A percentile compares a stretch with the other conserved stretches of the same genome.
These are phyloP conservation scores for Metridium senile DNA, from an alignment of 92 coral and sea anemone genomes.

Conservation along the genomic window DNA sequence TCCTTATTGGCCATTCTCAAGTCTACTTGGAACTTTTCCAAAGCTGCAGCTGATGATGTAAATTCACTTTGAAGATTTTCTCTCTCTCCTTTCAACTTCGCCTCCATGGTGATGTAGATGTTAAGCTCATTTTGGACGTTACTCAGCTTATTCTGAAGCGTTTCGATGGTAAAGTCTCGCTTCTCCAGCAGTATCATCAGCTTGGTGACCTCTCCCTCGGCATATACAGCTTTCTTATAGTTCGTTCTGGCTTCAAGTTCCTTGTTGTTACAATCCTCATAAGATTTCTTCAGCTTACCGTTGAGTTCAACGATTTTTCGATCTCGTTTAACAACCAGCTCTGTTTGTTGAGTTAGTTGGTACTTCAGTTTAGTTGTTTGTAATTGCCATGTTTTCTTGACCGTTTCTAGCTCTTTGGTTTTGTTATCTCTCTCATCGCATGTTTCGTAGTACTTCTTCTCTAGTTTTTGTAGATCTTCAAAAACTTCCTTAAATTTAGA, in stretches of 20 bases:
- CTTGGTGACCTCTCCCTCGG: constrained; percentile 37
- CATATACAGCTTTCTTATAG: constrained; percentile 41
- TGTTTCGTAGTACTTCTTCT: constrained; percentile 24
- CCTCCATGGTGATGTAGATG: not conserved
- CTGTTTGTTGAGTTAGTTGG: constrained; percentile 27
- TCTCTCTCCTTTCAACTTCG: constrained; percentile 6
- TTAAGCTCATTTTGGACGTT: constrained; percentile 1
- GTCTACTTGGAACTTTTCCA: constrained; percentile 10
- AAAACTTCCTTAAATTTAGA: constrained; percentile 23
- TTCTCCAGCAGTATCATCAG: constrained; percentile 46
- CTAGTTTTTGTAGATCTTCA: constrained; percentile 22
- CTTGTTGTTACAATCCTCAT: constrained; percentile 9
- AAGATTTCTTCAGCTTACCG: constrained; percentile 32
- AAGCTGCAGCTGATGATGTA: not conserved
- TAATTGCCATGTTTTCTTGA: constrained; percentile 49
- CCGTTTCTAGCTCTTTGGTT: constrained; percentile 55
- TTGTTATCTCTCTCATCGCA: constrained; percentile 41
- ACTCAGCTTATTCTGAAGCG: constrained; percentile 19
- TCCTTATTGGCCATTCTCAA: constrained; percentile 8
- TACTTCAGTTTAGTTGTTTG: constrained; percentile 51
- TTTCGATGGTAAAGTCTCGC: constrained; percentile 39
- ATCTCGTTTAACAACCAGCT: constrained; percentile 38
- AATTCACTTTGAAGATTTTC: constrained; percentile 17
- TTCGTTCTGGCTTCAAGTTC: constrained; percentile 35
- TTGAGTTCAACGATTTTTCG: constrained; percentile 22